Evolutionary conservation across 2,797 vertebrate species (phyloP), one percentile per base, ranked within the genome.

Genomic region (Anniella stebbinsi): DNA sequence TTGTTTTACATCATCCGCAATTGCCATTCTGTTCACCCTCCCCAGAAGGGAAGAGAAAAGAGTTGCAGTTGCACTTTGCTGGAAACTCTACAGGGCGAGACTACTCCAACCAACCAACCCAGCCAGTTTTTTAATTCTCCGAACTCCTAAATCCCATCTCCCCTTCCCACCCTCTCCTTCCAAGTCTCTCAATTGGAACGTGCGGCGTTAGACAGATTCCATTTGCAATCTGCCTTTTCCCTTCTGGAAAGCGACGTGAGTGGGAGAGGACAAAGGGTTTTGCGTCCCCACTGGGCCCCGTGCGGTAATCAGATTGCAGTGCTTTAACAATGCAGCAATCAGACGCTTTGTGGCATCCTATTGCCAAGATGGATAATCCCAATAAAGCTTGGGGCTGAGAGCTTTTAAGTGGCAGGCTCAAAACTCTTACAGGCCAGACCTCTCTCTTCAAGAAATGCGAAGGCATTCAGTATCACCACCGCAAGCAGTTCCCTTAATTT

Each of bases 1-100:
- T 95, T 95, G 94, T 93, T 96, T 95, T 94, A 95, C 87, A 95
- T 94, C 95, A 94, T 93, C 93, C 94, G 91, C 92, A 93, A 95
- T 84, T 93, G 94, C 90, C 0, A 38, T 92, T 94, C 93, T 84
- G 92, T 76, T 93, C 90, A 89, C 63, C 83, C 87, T 90, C 89
- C 87, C 66, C 92, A 87, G 91, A 93, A 95, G 21, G 28, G 75
- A 87, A 94, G 92, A 93, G 93, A 94, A 92, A 92, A 94, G 93
- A 94, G 91, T 95, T 93, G 95, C 70, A 91, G 88, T 83, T 92
- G 92, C 94, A 92, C 91, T 95, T 93, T 94, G 80, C 48, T 93
- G 93, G 90, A 95, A 90, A 94, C 94, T 95, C 51, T 92, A 92
- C 92, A 25, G 0, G 76, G 51, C 93, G 91, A 94, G 77, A n/a